phyloP scores from a whole-genome alignment of 2,113 vertebrate species.

The Sula dactylatra region DNA sequence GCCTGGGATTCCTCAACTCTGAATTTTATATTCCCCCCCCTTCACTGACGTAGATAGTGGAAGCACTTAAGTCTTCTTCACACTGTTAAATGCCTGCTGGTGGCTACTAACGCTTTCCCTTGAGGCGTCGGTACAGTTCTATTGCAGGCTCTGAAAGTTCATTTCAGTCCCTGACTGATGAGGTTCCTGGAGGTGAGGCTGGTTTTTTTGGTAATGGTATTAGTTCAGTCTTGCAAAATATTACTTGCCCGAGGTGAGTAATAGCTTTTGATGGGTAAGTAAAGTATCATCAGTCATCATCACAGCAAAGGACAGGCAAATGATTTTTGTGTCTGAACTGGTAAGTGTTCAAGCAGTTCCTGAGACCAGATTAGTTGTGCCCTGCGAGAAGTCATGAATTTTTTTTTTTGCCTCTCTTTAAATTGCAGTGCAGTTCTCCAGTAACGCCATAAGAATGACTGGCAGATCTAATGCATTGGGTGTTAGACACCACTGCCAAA shows the following conservation, averaged over 20 bases:
- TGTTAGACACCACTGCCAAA: background rate
- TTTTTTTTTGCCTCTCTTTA: background rate
- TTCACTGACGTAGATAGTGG: background rate
- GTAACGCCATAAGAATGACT: background rate
- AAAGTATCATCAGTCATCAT: background rate
- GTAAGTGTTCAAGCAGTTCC: background rate
- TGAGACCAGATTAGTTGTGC: background rate
- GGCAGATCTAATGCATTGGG: background rate
- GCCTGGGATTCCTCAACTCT: background rate
- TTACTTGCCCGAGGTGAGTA: background rate
- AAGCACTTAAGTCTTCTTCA: background rate
- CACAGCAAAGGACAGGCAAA: background rate
- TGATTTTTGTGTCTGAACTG: background rate
- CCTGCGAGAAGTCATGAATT: background rate
- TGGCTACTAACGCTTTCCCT: background rate
- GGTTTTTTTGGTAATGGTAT: background rate
- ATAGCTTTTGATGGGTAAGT: background rate
- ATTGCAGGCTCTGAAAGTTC: background rate
- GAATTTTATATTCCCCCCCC: background rate
- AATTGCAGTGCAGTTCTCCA: background rate
- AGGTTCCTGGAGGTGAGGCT: slow-evolving; percentile 8
- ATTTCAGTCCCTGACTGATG: background rate
- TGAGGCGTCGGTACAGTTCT: background rate
- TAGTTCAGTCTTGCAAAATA: slow-evolving; percentile 29
- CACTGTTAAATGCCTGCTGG: accelerated